Evolutionary conservation across 2,888 invertebrate species (phyloP).

Genomic region (Pimpla rufipes): DNA sequence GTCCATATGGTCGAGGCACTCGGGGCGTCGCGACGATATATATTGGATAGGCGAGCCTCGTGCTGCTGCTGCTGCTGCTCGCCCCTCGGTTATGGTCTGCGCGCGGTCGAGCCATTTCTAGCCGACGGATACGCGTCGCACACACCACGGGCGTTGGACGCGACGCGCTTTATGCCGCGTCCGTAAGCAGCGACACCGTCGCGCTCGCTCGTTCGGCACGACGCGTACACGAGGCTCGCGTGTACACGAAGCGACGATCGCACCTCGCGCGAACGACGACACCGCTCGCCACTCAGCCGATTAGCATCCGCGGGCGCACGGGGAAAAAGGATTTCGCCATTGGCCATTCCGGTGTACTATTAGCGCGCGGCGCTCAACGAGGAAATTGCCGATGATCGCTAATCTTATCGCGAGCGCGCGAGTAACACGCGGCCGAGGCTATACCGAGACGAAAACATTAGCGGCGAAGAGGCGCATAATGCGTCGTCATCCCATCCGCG

Average conservation of each 20-base stretch:
- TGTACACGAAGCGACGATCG: background rate
- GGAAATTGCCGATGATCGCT: slow-evolving; percentile 47
- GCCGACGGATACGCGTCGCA: background rate
- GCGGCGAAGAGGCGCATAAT: slow-evolving; percentile 5
- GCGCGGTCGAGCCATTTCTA: slow-evolving; percentile 38
- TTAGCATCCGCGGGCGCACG: slow-evolving; percentile 36
- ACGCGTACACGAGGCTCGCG: slow-evolving; percentile 35
- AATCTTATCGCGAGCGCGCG: slow-evolving; percentile 63
- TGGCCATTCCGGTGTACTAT: slow-evolving; percentile 20
- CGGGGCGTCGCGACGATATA: slow-evolving; percentile 51
- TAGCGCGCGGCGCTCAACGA: slow-evolving; percentile 1
- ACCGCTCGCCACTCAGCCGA: slow-evolving; percentile 68
- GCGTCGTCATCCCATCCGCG: background rate
- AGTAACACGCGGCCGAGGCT: slow-evolving; percentile 40
- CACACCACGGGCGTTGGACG: slow-evolving; percentile 26
- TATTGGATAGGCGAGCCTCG: slow-evolving; percentile 45
- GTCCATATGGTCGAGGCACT: slow-evolving; percentile 70
- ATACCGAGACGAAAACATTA: slow-evolving; percentile 23
- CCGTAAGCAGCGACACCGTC: background rate
- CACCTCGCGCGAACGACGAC: slow-evolving; percentile 45
- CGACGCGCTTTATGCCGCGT: background rate
- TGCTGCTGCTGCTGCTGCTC: slow-evolving; percentile 29
- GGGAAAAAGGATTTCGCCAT: slow-evolving; percentile 43
- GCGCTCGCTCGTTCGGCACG: background rate
- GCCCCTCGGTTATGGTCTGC: slow-evolving; percentile 66